Conservation (phyloP, 2,888 invertebrate species). For the Cenopis cana region DNA sequence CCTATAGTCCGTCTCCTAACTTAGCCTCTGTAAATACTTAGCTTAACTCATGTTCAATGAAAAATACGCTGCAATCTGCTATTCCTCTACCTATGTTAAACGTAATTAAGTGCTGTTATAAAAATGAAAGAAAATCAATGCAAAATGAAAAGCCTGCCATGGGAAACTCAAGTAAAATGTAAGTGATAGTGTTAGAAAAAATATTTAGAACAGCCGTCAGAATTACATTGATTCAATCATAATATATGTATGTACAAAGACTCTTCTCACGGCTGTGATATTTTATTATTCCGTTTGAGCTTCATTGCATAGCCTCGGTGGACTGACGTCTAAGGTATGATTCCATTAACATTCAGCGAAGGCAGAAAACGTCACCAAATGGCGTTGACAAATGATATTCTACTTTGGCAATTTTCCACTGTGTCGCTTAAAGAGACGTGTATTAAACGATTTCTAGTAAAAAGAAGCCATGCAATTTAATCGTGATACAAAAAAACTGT, state of each 20-base stretch:
- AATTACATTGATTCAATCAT: slow-evolving; percentile 17
- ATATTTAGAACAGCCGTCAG: slow-evolving; percentile 7
- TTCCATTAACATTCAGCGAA: slow-evolving; percentile 65
- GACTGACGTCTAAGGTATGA: slow-evolving; percentile 52
- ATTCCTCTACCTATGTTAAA: no score
- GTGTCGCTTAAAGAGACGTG: slow-evolving; percentile 50
- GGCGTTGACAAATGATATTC: slow-evolving; percentile 71
- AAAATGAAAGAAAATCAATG: no score
- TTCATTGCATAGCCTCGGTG: slow-evolving; percentile 50
- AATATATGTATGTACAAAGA: slow-evolving; percentile 20
- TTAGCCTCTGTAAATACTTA: not conserved
- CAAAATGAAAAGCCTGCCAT: not conserved
- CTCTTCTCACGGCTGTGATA: slow-evolving; percentile 14
- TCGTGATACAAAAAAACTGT: not conserved
- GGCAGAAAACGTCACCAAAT: slow-evolving; percentile 65
- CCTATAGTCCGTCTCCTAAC: not conserved
- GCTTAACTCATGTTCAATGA: not conserved
- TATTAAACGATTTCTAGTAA: slow-evolving; percentile 33
- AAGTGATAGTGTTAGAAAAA: not conserved
- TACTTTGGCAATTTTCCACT: slow-evolving; percentile 72
- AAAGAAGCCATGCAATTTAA: slow-evolving; percentile 28
- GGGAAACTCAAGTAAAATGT: not conserved
- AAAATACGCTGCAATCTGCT: no score
- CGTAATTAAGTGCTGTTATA: no score
- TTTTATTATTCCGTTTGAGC: slow-evolving; percentile 46